Base-by-base conservation (phyloP, 2,113 vertebrate genomes). In the Cebidichthys violaceus region DNA sequence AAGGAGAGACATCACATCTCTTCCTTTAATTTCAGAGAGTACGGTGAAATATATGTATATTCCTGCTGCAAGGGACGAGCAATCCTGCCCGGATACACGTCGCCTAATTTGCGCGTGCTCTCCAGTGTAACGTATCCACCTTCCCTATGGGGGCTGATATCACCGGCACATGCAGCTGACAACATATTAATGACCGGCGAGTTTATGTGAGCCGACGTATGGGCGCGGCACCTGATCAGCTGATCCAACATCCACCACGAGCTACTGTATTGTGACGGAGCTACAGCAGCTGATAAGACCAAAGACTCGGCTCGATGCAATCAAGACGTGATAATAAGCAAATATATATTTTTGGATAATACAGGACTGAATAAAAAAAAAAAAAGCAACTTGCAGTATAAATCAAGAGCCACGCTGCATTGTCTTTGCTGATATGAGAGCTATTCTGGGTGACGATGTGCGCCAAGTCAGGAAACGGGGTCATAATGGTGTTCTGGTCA, bases 401-500 rank as follows among this genome's bases (percentile, higher is more conserved):
- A 39, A 13, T 37, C 50, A 76, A 55, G 27, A 45, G n/a, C 5
- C 39, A 24, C 18, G 22, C 41, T 24, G 2, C 41, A 22, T 37
- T 69, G 22, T 72, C 60, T 68, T 54, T 27, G 27, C 66, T 15
- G 4, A 57, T 68, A 73, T 33, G 43, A 77, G 75, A 77, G 62
- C 33, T 45, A 70, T 83, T 72, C n/a, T 31, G 52, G 59, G 52
- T 41, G n/a, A 77, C 33, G 47, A 41, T 50, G 47, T 50, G 66
- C 7, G 4, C 45, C 39, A 60, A 60, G 54, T 72, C 55, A 60
- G 68, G 70, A 88, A 91, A 91, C 24, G 35, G 65, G 88, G 91
- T 90, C 87, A 86, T 65, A 73, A 74, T 66, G 69, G 41, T 79
- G 74, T 83, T 47, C 37, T 47, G 79, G 35, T 39, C 2, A 50